A percentile compares a stretch with the other conserved stretches of the same genome.
phyloP scores from a whole-genome alignment of 2,113 vertebrate species.

The Nesoenas mayeri region DNA sequence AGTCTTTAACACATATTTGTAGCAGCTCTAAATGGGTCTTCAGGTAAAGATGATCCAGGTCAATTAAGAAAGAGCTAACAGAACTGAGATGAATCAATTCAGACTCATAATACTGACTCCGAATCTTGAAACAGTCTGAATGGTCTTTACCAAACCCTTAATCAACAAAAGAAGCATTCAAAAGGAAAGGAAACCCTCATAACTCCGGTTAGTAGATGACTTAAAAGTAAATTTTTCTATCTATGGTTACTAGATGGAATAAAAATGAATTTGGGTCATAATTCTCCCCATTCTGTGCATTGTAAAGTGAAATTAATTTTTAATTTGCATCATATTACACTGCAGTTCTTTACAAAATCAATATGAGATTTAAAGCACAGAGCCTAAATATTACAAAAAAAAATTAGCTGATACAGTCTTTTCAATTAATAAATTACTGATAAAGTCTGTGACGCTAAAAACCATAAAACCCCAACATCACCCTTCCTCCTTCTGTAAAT shows the following conservation, averaged over 20 bases:
- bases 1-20: neutral
- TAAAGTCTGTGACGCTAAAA: neutral
- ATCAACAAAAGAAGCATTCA: neutral
- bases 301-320: conserved; percentile 59
- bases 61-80: neutral
- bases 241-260: conserved; percentile 28
- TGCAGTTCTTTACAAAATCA: conserved; percentile 60
- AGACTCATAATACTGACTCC: neutral
- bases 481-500: neutral
- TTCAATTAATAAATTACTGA: neutral
- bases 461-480: neutral
- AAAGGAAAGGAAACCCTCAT: conserved; percentile 18
- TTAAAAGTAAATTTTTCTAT: conserved; percentile 3
- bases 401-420: neutral
- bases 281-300: conserved; percentile 43
- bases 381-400: conserved; percentile 45
- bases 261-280: conserved; percentile 61
- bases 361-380: neutral
- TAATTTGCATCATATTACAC: conserved; percentile 63
- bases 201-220: neutral
- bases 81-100: neutral
- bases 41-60: neutral
- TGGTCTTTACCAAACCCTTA: neutral
- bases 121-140: neutral
- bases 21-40: neutral